Evolutionary conservation across 2,888 invertebrate species (phyloP).

Genomic region (Hermaeophaga mercurialis): DNA sequence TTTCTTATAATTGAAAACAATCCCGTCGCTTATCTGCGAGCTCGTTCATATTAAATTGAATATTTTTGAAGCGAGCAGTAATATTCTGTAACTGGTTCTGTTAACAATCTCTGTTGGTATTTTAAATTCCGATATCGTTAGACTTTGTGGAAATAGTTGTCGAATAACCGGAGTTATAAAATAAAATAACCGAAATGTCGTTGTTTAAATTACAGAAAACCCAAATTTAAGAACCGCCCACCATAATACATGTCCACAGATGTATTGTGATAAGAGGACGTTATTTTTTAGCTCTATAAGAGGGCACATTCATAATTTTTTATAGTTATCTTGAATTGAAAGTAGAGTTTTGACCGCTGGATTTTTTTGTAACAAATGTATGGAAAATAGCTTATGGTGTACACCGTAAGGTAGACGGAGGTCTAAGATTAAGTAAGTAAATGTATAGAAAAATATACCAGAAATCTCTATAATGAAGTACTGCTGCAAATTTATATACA

Average conservation of each 20-base stretch:
- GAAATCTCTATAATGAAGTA: too few species aligned
- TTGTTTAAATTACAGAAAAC: slow-evolving; percentile 31
- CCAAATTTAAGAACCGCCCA: slow-evolving; percentile 27
- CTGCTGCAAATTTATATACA: too few species aligned
- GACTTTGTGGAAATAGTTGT: slow-evolving; percentile 8
- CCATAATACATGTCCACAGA: not conserved
- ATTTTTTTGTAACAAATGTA: too few species aligned
- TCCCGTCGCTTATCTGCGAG: slow-evolving; percentile 4
- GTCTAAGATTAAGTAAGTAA: too few species aligned
- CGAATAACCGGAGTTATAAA: slow-evolving; percentile 5
- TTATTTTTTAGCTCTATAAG: not conserved
- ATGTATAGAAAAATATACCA: too few species aligned
- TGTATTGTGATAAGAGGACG: not conserved
- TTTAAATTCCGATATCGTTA: slow-evolving; percentile 15
- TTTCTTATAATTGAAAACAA: slow-evolving; percentile 11
- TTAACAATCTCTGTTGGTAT: slow-evolving; percentile 10
- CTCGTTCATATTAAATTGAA: slow-evolving; percentile 9
- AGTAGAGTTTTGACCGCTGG: too few species aligned
- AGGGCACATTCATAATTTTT: too few species aligned
- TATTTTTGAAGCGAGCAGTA: not conserved
- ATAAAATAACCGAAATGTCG: slow-evolving; percentile 15
- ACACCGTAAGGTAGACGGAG: too few species aligned
- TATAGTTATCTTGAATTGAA: too few species aligned
- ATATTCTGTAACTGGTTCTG: slow-evolving; percentile 11
- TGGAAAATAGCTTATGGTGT: too few species aligned